A percentile compares a stretch with the other conserved stretches of the same genome.
Evolutionary conservation across 1,140 invertebrate species (phyloP).

Genomic region (Zaprionus capensis): DNA sequence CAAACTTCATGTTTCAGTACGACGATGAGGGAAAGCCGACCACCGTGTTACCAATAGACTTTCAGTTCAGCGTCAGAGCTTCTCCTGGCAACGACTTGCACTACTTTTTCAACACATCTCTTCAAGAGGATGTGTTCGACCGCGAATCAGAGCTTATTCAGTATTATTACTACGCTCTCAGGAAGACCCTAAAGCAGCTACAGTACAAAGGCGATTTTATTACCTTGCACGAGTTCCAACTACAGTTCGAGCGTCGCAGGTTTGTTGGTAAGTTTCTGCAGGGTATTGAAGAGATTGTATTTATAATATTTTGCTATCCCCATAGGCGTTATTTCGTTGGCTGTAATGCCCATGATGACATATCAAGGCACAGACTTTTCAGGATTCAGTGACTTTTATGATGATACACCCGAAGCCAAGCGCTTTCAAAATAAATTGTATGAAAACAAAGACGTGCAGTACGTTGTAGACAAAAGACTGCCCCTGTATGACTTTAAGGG

Average conservation of each 20-base stretch:
- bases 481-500: slow-evolving; percentile 56
- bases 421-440: slow-evolving; percentile 51
- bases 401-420: slow-evolving; percentile 32
- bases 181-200: slow-evolving; percentile 40
- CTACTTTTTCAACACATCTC: slow-evolving; percentile 71
- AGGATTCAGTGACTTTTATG: slow-evolving; percentile 56
- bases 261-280: slow-evolving; percentile 56
- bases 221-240: slow-evolving; percentile 54
- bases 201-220: slow-evolving; percentile 52
- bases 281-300: background rate
- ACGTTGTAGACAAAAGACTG: slow-evolving; percentile 37
- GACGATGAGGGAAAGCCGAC: slow-evolving; percentile 78
- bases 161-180: slow-evolving; percentile 56
- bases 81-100: slow-evolving; percentile 68
- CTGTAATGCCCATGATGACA: slow-evolving; percentile 53
- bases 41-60: slow-evolving; percentile 83
- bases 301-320: background rate
- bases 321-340: slow-evolving; percentile 26
- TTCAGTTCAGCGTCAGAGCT: slow-evolving; percentile 62
- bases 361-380: slow-evolving; percentile 49
- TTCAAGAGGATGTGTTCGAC: slow-evolving; percentile 50
- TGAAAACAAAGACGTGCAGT: slow-evolving; percentile 25
- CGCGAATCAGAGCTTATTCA: slow-evolving; percentile 53
- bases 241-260: slow-evolving; percentile 57
- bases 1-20: slow-evolving; percentile 87